phyloP scores from a whole-genome alignment of 1,140 invertebrate species.

The Drosophila sproati region DNA sequence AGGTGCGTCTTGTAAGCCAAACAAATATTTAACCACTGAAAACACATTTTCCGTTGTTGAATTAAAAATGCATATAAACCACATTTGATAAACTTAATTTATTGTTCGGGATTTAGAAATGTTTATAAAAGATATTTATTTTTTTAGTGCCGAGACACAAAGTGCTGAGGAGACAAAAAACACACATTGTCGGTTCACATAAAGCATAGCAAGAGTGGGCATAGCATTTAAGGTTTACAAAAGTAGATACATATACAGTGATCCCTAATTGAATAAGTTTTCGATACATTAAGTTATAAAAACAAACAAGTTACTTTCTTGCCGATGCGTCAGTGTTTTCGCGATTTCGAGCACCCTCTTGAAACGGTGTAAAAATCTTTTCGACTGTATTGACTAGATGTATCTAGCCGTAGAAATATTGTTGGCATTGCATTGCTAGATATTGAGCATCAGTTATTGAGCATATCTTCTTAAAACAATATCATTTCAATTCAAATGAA shows the following conservation, averaged over 20 bases:
- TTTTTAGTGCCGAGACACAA: slow-evolving; percentile 68
- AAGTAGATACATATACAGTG: slow-evolving; percentile 52
- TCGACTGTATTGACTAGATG: slow-evolving; percentile 83
- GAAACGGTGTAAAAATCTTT: slow-evolving; percentile 69
- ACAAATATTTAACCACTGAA: slow-evolving; percentile 6
- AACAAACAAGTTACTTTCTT: slow-evolving; percentile 72
- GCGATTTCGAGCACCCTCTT: slow-evolving; percentile 56
- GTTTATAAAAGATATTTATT: slow-evolving; percentile 65
- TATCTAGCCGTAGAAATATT: slow-evolving; percentile 83
- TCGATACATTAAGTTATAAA: slow-evolving; percentile 74
- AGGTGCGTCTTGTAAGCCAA: neutral
- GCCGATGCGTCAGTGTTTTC: slow-evolving; percentile 54
- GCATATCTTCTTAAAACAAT: slow-evolving; percentile 48
- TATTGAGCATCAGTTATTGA: slow-evolving; percentile 58
- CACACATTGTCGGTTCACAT: slow-evolving; percentile 32
- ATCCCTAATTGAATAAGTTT: slow-evolving; percentile 72
- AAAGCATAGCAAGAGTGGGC: slow-evolving; percentile 56
- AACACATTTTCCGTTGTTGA: slow-evolving; percentile 32
- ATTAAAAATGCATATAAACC: slow-evolving; percentile 30
- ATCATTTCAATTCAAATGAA: slow-evolving; percentile 60
- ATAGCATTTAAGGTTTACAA: slow-evolving; percentile 64
- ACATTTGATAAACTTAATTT: slow-evolving; percentile 77
- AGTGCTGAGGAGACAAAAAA: slow-evolving; percentile 31
- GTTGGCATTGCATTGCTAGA: slow-evolving; percentile 77
- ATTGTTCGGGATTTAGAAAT: slow-evolving; percentile 72